phyloP scores from a whole-genome alignment of 2,797 vertebrate genomes.

The Telmatherina bonti region DNA sequence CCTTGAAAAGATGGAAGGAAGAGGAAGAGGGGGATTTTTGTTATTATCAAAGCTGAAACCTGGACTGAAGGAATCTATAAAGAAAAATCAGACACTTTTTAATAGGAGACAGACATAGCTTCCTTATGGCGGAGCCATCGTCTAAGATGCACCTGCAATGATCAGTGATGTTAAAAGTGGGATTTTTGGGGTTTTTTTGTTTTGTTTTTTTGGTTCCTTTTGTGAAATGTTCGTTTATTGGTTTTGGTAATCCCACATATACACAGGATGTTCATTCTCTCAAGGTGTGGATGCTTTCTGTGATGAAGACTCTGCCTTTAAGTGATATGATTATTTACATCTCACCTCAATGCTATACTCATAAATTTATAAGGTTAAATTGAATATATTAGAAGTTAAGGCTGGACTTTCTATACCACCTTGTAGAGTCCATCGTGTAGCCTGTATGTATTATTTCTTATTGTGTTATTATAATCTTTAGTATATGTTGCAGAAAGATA shows the following conservation, averaged over 20 bases:
- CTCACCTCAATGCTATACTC: neutral
- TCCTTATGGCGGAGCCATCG: conserved; percentile 5
- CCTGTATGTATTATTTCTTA: neutral
- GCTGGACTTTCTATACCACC: neutral
- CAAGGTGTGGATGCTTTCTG: neutral
- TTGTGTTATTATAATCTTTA: neutral
- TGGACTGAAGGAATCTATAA: conserved; percentile 51
- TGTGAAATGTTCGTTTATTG: neutral
- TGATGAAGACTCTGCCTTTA: neutral
- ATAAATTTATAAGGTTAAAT: neutral
- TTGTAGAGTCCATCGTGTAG: neutral
- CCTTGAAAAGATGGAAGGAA: conserved; percentile 78
- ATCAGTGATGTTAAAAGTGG: neutral
- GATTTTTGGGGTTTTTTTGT: too few species aligned
- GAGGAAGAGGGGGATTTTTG: conserved; percentile 59
- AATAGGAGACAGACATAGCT: conserved; percentile 2
- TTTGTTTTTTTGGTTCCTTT: conserved; percentile 9
- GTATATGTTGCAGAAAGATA: too few species aligned
- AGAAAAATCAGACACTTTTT: conserved; percentile 37
- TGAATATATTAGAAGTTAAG: neutral
- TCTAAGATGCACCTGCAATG: neutral
- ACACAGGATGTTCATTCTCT: too few species aligned
- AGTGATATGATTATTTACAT: neutral
- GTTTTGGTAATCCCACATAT: neutral
- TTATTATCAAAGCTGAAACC: conserved; percentile 63